phyloP scores from a whole-genome alignment of 1,140 invertebrate species.

The Lanistes nyassanus region DNA sequence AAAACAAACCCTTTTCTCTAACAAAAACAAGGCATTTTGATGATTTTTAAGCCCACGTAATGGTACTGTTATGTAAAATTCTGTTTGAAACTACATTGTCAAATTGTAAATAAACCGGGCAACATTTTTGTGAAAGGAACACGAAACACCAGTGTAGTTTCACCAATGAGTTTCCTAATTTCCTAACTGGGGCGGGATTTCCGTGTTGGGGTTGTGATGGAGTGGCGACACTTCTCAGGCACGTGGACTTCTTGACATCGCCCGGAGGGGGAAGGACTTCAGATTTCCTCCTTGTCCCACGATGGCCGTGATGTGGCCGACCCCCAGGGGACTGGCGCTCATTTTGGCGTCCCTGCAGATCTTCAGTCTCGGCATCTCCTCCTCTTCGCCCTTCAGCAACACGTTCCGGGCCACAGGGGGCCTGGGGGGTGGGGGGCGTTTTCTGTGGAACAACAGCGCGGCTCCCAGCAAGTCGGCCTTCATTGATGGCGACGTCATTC shows the following conservation, averaged over 20 bases:
- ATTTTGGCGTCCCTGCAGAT: too few species aligned
- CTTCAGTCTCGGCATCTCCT: background rate
- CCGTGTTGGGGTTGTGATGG: background rate
- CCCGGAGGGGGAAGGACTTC: background rate
- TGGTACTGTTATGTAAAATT: too few species aligned
- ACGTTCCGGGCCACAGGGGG: background rate
- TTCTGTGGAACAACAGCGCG: slow-evolving; percentile 1
- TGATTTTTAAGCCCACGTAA: background rate
- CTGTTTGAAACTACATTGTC: too few species aligned
- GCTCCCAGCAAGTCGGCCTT: slow-evolving; percentile 34
- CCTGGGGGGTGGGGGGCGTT: background rate
- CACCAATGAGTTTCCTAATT: background rate
- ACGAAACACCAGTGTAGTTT: background rate
- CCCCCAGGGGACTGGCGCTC: background rate
- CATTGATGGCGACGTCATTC: slow-evolving; percentile 74
- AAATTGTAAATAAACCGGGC: too few species aligned
- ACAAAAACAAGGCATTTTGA: background rate
- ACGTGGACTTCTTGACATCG: too few species aligned
- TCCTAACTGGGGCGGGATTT: background rate
- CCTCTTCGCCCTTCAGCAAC: background rate
- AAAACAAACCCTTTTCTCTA: background rate
- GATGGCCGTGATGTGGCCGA: background rate
- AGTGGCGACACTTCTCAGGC: background rate
- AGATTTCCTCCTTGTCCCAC: background rate
- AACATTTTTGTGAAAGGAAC: too few species aligned